Evolutionary conservation across 2,113 vertebrate genomes (phyloP).

Genomic region (Poicephalus gulielmi): DNA sequence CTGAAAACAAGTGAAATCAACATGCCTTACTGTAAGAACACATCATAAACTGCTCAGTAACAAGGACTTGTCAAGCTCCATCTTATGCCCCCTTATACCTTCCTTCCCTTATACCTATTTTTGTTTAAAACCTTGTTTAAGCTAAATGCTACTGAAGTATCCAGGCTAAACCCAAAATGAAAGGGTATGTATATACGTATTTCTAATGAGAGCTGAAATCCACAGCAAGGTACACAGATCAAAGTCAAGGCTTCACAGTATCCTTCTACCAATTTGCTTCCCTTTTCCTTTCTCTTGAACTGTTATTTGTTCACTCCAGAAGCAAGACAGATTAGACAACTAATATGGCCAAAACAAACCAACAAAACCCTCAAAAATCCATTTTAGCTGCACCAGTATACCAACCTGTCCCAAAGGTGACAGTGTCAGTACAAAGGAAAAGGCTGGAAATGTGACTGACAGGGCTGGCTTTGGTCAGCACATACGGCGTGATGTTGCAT

Average conservation of each 20-base stretch:
- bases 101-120: not conserved
- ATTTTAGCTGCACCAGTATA: not conserved
- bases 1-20: not conserved
- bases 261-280: not conserved
- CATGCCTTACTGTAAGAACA: not conserved
- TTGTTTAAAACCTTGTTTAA: not conserved
- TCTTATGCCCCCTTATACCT: accelerated
- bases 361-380: not conserved
- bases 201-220: not conserved
- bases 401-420: not conserved
- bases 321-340: not conserved
- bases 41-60: not conserved
- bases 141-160: not conserved
- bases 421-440: not conserved
- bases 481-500: not conserved
- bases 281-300: not conserved
- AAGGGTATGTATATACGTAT: not conserved
- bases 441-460: not conserved
- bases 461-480: not conserved
- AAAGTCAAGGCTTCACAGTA: not conserved
- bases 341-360: not conserved
- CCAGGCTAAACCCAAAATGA: not conserved
- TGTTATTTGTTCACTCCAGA: not conserved
- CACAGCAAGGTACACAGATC: not conserved
- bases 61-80: not conserved